Evolutionary conservation across 2,888 invertebrate genomes (phyloP), one percentile per base, ranked within the genome.

Genomic region (Schizaphis graminum): DNA sequence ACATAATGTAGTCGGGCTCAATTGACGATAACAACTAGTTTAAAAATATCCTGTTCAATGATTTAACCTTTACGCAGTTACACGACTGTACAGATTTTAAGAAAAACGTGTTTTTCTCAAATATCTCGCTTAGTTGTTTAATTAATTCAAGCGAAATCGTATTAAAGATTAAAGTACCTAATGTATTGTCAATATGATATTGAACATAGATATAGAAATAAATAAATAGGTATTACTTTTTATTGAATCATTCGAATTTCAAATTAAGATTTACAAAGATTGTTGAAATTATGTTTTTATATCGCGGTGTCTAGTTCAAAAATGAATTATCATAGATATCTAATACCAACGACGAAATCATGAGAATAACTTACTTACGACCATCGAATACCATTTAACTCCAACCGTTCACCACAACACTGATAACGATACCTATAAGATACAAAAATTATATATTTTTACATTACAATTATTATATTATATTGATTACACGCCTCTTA

Each of bases 1-100:
- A 85, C 28, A 35, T n/a, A 26, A 41, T 47, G 26, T 77, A 91
- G 28, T 28, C 11, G 57, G n/a, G 24, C 10, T 91, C 41, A 44
- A 91, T 57, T n/a, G 91, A 91, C 56, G 28, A 7, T 44, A 91
- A 86, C 91, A 47, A 91, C 91, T 91, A 85, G 91, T 86, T 91
- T 57, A 47, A 91, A 85, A 91, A 85, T 85, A 86, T 86, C 85
- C 85, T 86, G 91, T 91, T 91, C 44, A 57, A 57, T 86, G 47
- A 35, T 35, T 57, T 85, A 57, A 91, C 57, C 57, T 91, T 91
- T 91, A 85, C 28, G 21, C 35, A 35, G 8, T 21, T 26, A 77
- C 35, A 91, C n/a, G 41, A 44, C 41, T 53, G 4, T 35, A 53
- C 35, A 28, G 28, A 35, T 67, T 91, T 91, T 91, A 85, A n/a